These are phyloP conservation scores for Platanista minor DNA, from an alignment of 2,113 vertebrate genomes.

Conservation along the genomic window DNA sequence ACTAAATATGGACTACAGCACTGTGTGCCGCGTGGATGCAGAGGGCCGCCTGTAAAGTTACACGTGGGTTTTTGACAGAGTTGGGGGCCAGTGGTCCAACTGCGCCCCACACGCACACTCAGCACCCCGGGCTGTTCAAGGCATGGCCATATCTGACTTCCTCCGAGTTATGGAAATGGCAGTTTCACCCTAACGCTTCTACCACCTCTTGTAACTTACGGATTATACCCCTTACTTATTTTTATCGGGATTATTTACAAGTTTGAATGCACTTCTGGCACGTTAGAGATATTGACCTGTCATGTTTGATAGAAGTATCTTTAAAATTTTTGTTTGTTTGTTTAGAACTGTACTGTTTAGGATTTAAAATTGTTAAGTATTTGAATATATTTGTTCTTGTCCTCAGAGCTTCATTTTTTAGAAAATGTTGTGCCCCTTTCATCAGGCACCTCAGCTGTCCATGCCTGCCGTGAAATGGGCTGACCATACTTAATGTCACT, in stretches of 20 bases:
- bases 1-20: background rate
- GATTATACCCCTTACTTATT: background rate
- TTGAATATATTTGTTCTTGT: background rate
- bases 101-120: too few species aligned
- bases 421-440: background rate
- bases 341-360: background rate
- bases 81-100: too few species aligned
- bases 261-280: background rate
- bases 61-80: too few species aligned
- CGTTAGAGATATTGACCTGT: background rate
- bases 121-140: too few species aligned
- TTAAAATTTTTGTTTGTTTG: background rate
- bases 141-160: accelerated
- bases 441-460: background rate
- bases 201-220: background rate
- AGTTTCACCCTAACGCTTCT: background rate
- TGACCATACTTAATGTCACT: background rate
- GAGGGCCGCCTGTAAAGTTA: too few species aligned
- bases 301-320: background rate
- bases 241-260: background rate
- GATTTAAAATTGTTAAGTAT: background rate
- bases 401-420: background rate
- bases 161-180: background rate
- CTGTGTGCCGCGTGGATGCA: background rate
- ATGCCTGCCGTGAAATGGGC: background rate